Percentiles rank a stretch among this genome's conserved stretches.
These are phyloP conservation scores for Conchocele bisecta DNA, from an alignment of 2,888 invertebrate species.

Conservation along the genomic window DNA sequence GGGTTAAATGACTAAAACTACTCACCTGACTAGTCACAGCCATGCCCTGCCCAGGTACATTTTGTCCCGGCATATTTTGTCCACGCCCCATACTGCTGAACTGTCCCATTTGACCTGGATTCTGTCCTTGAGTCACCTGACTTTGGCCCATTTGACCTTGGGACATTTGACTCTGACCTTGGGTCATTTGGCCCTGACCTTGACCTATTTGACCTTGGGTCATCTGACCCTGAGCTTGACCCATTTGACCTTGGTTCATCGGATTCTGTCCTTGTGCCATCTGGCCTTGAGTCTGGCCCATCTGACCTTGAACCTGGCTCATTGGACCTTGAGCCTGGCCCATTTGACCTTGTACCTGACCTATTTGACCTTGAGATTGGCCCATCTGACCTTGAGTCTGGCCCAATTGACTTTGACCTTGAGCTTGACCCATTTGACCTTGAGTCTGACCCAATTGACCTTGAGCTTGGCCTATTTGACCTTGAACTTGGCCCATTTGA, in stretches of 20 bases:
- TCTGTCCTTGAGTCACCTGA: background rate
- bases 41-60: background rate
- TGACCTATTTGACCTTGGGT: background rate
- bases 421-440: too few species aligned
- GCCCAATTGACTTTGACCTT: too few species aligned
- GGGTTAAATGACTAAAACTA: too few species aligned
- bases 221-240: slow-evolving; percentile 5
- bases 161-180: slow-evolving; percentile 5
- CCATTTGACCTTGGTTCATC: slow-evolving; percentile 22
- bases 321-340: too few species aligned
- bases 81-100: slow-evolving; percentile 37
- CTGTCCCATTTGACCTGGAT: slow-evolving; percentile 5
- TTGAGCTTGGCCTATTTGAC: too few species aligned
- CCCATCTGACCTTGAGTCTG: slow-evolving; percentile 6
- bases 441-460: too few species aligned
- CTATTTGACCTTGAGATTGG: slow-evolving; percentile 14
- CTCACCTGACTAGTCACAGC: background rate
- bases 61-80: background rate
- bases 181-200: background rate
- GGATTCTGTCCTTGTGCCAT: slow-evolving; percentile 3
- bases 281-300: too few species aligned
- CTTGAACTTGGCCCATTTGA: slow-evolving; percentile 2
- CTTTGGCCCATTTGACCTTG: background rate
- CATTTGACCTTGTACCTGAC: background rate
- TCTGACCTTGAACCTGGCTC: too few species aligned